phyloP scores from a whole-genome alignment of 2,797 vertebrate species.

The Anabacerthia variegaticeps region DNA sequence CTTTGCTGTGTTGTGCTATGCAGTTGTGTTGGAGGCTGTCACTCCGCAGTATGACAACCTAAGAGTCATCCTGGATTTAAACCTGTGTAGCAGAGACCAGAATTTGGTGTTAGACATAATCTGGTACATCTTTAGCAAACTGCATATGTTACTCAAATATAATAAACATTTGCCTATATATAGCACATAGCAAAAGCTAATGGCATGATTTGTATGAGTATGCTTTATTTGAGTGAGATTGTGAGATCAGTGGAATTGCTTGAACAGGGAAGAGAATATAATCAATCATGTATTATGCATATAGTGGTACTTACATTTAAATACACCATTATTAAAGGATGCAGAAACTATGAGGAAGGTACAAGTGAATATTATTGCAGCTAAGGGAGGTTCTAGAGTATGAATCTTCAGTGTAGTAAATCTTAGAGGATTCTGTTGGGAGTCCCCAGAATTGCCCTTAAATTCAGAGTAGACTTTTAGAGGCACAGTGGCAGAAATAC shows the following conservation, averaged over 20 bases:
- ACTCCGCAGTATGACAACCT: neutral
- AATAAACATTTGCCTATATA: neutral
- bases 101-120: neutral
- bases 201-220: neutral
- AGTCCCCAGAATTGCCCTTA: neutral
- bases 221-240: neutral
- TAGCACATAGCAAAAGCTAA: neutral
- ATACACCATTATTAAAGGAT: neutral
- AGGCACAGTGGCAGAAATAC: neutral
- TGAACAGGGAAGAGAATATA: neutral
- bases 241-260: neutral
- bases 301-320: neutral
- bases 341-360: neutral
- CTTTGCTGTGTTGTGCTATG: neutral
- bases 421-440: neutral
- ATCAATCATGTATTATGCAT: neutral
- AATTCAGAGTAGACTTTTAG: neutral
- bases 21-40: neutral
- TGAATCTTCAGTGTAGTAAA: neutral
- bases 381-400: neutral
- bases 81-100: neutral
- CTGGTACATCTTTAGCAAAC: neutral
- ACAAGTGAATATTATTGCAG: neutral
- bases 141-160: neutral
- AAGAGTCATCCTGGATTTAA: neutral